Conservation (phyloP, 2,797 vertebrate species). For the Paramormyrops hopkinsi region DNA sequence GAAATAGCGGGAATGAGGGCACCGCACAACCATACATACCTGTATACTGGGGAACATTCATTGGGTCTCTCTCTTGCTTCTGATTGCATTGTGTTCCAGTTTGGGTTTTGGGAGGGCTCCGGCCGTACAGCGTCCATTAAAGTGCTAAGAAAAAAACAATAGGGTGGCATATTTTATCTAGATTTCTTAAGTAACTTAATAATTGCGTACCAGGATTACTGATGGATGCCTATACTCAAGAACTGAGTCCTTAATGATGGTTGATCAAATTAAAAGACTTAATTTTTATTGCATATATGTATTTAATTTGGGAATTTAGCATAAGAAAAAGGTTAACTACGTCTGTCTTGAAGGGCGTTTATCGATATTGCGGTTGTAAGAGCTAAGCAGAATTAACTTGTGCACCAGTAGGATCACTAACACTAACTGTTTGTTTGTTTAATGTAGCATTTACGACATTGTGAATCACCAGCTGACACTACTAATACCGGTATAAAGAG, state of each 20-base stretch:
- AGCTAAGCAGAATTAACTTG: conserved; percentile 40
- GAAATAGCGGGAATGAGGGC: not conserved
- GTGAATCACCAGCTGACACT: conserved; percentile 23
- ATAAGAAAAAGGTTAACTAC: not conserved
- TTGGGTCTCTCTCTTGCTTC: not conserved
- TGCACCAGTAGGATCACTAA: conserved; percentile 14
- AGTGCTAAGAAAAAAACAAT: not conserved
- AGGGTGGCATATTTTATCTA: not conserved
- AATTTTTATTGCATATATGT: not conserved
- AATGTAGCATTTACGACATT: conserved; percentile 31
- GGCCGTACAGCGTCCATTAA: not conserved
- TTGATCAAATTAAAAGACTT: not conserved
- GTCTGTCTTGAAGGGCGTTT: conserved; percentile 22
- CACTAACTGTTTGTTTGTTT: conserved; percentile 32
- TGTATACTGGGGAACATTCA: not conserved
- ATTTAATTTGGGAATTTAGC: not conserved
- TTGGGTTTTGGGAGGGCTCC: not conserved
- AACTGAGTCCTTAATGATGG: not conserved
- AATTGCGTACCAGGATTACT: not conserved
- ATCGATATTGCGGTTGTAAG: conserved; percentile 31
- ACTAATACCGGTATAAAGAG: conserved; percentile 35
- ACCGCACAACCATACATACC: not conserved
- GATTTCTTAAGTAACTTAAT: not conserved
- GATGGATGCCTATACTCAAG: not conserved
- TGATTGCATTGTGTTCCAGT: not conserved